Percentiles rank a stretch among this genome's conserved stretches.
Evolutionary conservation across 2,113 vertebrate species (phyloP).

Genomic region (Empidonax traillii): DNA sequence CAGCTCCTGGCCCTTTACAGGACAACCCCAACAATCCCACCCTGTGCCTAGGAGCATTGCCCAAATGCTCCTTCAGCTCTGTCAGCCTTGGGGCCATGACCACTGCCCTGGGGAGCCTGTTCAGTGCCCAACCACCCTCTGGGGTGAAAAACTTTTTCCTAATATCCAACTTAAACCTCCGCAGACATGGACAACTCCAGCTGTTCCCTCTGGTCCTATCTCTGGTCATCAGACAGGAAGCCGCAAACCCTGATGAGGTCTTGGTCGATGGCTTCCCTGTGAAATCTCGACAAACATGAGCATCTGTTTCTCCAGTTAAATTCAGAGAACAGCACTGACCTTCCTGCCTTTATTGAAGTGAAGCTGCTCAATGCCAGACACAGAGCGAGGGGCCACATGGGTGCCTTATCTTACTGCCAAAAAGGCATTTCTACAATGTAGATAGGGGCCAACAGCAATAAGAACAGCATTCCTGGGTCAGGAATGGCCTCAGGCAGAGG

Average conservation of each 20-base stretch:
- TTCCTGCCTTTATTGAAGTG: background rate
- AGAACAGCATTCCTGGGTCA: constrained; percentile 7
- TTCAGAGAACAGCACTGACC: background rate
- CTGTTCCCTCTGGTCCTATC: fast-evolving
- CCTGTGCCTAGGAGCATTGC: background rate
- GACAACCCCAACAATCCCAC: background rate
- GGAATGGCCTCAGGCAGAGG: background rate
- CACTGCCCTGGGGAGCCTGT: background rate
- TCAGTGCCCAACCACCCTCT: background rate
- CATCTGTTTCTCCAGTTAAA: background rate
- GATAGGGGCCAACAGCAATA: background rate
- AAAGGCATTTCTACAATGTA: constrained; percentile 34
- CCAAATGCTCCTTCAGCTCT: background rate
- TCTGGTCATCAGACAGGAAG: background rate
- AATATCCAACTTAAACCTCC: background rate
- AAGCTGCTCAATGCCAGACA: background rate
- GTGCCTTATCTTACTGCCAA: constrained; percentile 34
- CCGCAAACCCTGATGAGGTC: background rate
- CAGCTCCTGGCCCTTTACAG: background rate
- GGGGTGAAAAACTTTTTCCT: background rate
- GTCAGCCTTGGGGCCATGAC: background rate
- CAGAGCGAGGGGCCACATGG: background rate
- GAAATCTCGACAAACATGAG: fast-evolving
- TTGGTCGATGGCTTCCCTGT: fast-evolving
- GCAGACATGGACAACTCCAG: background rate